Conservation (phyloP, 2,113 vertebrate genomes). For the Crotalus horridus region DNA sequence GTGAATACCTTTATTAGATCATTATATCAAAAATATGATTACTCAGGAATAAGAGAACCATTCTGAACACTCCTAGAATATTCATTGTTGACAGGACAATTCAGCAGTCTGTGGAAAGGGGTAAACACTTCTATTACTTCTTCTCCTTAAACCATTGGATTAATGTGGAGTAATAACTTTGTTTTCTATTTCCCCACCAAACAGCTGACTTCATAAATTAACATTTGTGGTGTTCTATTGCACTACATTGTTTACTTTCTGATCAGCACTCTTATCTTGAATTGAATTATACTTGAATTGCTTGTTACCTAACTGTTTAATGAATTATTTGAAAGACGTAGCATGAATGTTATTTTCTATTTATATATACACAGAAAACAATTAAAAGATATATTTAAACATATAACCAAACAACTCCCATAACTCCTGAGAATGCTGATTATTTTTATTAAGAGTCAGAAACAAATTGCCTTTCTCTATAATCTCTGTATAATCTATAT, state of each 20-base stretch:
- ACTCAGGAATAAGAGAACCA: not conserved
- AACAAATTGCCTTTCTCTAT: not conserved
- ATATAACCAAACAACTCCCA: not conserved
- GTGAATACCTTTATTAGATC: not conserved
- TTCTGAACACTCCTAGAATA: not conserved
- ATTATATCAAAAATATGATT: not conserved
- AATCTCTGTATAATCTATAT: not conserved
- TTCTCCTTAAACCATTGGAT: not conserved
- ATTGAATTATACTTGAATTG: not conserved
- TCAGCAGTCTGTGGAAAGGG: not conserved
- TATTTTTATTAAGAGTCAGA: conserved; percentile 9
- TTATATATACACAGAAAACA: not conserved
- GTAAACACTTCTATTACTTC: not conserved
- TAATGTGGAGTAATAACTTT: not conserved
- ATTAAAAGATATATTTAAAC: not conserved
- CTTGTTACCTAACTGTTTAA: conserved; percentile 1
- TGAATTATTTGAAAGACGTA: not conserved
- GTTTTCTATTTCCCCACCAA: not conserved
- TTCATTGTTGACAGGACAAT: not conserved
- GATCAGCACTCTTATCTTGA: not conserved
- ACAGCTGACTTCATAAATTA: not conserved
- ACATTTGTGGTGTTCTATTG: not conserved
- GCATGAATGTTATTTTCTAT: not conserved
- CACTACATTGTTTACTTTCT: not conserved
- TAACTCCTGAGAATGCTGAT: conserved; percentile 13